Evolutionary conservation across 2,888 invertebrate species (phyloP), one percentile per base, ranked within the genome.

Genomic region (Athalia circularis): DNA sequence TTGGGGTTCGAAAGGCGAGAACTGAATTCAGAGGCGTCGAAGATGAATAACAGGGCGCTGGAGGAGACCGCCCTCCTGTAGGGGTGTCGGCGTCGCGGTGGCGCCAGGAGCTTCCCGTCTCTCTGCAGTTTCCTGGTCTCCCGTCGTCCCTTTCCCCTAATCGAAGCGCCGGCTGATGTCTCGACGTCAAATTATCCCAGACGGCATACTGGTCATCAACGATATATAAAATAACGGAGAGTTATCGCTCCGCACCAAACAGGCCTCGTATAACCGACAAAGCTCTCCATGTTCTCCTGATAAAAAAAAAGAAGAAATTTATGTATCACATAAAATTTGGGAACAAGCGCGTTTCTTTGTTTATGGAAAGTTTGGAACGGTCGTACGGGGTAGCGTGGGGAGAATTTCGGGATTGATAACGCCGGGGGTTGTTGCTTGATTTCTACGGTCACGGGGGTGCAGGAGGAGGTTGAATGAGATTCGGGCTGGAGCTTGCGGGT

Each of bases 1-100:
- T 72, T 77, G 47, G 70, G 70, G 70, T 7, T 50, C 62, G 62
- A 15, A 52, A 78, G 70, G 72, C 54, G 74, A 78, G 81, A 82
- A 81, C 82, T 82, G 83, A 84, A 85, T 85, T 84, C 83, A 79
- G 80, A 85, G 82, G 83, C 85, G 86, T 85, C 85, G 83, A 82
- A 84, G 82, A 85, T 83, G 85, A 85, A 83, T 77, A 84, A 86
- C 83, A 80, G 81, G 80, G 78, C 54, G 29, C 15, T 7, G 47
- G 29, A 47, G 64, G 62, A 72, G 45, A 43, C 79, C 70, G 76
- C 78, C 78, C 77, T 64, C 48, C 59, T 59, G 64, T 64, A 76
- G 84, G 82, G 81, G 80, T 82, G 75, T 80, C 77, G 85, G 86
- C 86, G 86, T 84, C 86, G 75, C 79, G 80, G 64, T 81, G 86